These are phyloP conservation scores for Phrixothrix hirtus DNA, from an alignment of 2,888 invertebrate species.

Conservation along the genomic window DNA sequence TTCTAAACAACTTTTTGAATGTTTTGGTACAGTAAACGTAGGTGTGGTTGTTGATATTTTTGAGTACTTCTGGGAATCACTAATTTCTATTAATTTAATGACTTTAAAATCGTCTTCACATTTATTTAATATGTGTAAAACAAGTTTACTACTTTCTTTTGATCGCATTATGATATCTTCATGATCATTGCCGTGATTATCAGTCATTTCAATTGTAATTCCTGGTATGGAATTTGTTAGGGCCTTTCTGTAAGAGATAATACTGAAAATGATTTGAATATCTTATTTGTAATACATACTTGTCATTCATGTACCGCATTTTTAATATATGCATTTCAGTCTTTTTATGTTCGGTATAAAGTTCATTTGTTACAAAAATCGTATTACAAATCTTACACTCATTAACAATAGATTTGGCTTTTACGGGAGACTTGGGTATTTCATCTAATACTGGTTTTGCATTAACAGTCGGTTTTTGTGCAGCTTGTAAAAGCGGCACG, in stretches of 20 bases:
- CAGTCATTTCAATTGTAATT: neutral
- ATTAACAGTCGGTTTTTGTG: neutral
- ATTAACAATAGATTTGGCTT: neutral
- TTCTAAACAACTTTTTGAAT: no score
- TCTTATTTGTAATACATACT: slow-evolving; percentile 2
- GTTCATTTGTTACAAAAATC: neutral
- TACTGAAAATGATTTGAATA: neutral
- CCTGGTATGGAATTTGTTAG: neutral
- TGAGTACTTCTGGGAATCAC: neutral
- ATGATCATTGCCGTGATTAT: neutral
- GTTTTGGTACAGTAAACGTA: neutral
- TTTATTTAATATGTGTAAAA: neutral
- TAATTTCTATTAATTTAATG: neutral
- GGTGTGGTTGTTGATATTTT: neutral
- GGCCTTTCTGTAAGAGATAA: neutral
- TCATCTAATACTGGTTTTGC: neutral
- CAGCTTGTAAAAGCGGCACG: no score
- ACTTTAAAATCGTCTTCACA: neutral
- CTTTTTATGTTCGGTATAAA: neutral
- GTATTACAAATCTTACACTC: slow-evolving; percentile 1
- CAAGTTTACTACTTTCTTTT: neutral
- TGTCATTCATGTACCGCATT: neutral
- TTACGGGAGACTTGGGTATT: neutral
- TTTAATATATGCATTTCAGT: neutral
- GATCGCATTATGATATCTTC: neutral